phyloP scores from a whole-genome alignment of 2,797 vertebrate genomes.

The Ctenosaura bakeri region DNA sequence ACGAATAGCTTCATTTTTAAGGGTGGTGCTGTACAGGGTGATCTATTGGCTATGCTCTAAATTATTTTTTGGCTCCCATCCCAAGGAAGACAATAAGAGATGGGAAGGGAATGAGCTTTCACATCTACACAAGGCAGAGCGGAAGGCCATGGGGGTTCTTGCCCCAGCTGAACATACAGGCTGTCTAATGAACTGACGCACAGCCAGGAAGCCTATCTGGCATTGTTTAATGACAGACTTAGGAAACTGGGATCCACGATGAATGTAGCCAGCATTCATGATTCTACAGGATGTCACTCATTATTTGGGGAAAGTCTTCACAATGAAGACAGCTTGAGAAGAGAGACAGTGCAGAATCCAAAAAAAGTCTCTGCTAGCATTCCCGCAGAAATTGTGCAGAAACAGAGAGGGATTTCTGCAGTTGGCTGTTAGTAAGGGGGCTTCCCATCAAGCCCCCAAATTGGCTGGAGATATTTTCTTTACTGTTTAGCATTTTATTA shows the following conservation, averaged over 20 bases:
- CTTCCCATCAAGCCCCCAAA: background rate
- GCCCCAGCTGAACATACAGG: background rate
- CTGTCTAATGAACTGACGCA: slow-evolving; percentile 12
- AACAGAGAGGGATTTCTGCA: background rate
- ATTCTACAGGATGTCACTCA: background rate
- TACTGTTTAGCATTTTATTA: background rate
- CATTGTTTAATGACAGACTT: background rate
- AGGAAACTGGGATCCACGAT: background rate
- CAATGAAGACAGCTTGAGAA: background rate
- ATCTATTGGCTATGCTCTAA: background rate
- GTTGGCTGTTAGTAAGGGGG: background rate
- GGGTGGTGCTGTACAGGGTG: background rate
- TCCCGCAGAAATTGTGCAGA: background rate
- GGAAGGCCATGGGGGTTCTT: background rate
- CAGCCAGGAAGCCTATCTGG: background rate
- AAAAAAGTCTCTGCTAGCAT: background rate
- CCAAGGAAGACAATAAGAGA: background rate
- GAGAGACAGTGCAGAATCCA: background rate
- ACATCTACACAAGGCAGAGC: background rate
- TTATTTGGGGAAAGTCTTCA: background rate
- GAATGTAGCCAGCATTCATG: background rate
- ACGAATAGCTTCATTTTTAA: background rate
- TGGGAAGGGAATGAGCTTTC: background rate
- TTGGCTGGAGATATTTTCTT: background rate
- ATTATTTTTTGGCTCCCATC: slow-evolving; percentile 6